Base-by-base conservation (phyloP, 2,888 invertebrate genomes). In the Synergus gifuensis region DNA sequence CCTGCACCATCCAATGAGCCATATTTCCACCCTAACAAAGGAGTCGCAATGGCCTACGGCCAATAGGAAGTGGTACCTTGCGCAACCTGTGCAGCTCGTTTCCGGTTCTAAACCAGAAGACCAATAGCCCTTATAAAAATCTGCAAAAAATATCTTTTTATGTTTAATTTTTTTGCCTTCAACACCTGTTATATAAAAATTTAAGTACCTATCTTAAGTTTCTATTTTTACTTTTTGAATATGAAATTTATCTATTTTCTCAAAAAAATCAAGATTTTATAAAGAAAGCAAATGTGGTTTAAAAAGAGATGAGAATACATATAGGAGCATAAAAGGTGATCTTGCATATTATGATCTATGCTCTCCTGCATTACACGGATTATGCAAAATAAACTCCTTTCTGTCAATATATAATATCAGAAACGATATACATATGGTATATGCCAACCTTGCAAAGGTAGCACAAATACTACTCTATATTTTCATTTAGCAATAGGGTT, bases 21-120 rank as follows among this genome's bases (percentile, higher is more conserved):
- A 60, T 60, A 60, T 22, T 60, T 22, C 60, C 12, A 60, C 12
- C 60, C 22, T 60, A 60, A 60, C 60, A 22, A 60, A 60, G 60
- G 60, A 22, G 60, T 22, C 22, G 60, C 60, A 22, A 60, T 60
- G 22, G 60, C 60, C 60, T 60, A 22, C 60, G 22, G 60, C 18
- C 18, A 60, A 60, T 22, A 22, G 60, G 11, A 60, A 60, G 60
- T 22, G 22, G 22, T 60, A 60, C 60, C 60, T 60, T 22, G 22
- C 12, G 12, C 60, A 22, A 60, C 60, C 60, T 60, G 60, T 60
- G 60, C 12, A 22, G 11, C 60, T 60, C 60, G 60, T 60, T 60
- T 60, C 22, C 12, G 60, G 18, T 22, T 60, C 5, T 60, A 60
- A 60, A 18, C 22, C 22, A 22, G 4, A 60, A 18, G 22, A 22